Conservation (phyloP, 2,888 invertebrate species). For the Steinernema scapterisci region DNA sequence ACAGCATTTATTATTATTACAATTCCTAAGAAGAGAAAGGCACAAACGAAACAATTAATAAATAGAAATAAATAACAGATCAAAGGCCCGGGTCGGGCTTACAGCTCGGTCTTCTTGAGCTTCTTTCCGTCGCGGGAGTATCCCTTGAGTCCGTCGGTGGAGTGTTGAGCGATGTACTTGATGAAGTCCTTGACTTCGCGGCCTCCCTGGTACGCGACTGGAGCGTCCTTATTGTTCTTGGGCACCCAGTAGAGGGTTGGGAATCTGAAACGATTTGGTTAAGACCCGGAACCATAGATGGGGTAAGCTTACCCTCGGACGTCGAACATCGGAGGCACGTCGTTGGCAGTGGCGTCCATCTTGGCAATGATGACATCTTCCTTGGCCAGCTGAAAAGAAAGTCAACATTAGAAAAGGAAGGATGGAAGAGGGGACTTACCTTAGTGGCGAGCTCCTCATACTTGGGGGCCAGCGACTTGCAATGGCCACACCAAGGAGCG, state of each 20-base stretch:
- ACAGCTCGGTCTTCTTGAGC: constrained; percentile 69
- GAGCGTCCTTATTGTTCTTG: constrained; percentile 75
- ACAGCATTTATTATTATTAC: constrained; percentile 23
- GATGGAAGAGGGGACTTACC: constrained; percentile 55
- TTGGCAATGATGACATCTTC: constrained; percentile 89
- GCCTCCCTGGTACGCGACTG: constrained; percentile 78
- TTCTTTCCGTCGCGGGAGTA: constrained; percentile 82
- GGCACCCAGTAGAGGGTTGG: constrained; percentile 96
- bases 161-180: constrained; percentile 88
- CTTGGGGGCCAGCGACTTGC: constrained; percentile 90
- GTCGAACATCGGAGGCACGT: constrained; percentile 87
- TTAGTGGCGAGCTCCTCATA: constrained; percentile 85
- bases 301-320: constrained; percentile 77
- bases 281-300: not conserved
- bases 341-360: constrained; percentile 97
- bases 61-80: constrained; percentile 41
- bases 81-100: constrained; percentile 37
- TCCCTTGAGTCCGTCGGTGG: constrained; percentile 84
- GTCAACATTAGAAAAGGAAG: not conserved
- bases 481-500: constrained; percentile 99
- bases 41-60: constrained; percentile 35
- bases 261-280: constrained; percentile 73
- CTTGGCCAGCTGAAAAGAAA: constrained; percentile 75
- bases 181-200: constrained; percentile 90
- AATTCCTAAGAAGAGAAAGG: constrained; percentile 31